A percentile compares a stretch with the other conserved stretches of the same genome.
These are phyloP conservation scores for Lissocephala sabroskyi DNA, from an alignment of 2,888 invertebrate species.

Conservation along the genomic window DNA sequence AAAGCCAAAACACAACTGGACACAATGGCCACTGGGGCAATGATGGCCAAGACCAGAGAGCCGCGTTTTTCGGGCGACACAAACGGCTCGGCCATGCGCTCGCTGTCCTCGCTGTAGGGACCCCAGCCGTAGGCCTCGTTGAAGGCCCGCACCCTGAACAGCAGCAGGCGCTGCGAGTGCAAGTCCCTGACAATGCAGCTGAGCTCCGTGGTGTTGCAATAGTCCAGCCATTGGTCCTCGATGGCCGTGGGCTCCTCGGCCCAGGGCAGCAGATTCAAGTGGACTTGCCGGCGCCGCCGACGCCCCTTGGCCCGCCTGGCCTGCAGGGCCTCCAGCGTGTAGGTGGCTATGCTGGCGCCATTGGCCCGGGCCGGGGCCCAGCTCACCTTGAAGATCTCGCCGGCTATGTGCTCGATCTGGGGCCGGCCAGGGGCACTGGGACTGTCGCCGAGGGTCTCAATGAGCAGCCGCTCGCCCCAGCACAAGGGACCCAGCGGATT, in stretches of 20 bases:
- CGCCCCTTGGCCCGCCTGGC: slow-evolving; percentile 37
- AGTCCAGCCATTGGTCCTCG: slow-evolving; percentile 76
- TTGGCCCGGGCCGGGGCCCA: slow-evolving; percentile 87
- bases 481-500: slow-evolving; percentile 24
- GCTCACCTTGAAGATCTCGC: slow-evolving; percentile 82
- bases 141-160: slow-evolving; percentile 84
- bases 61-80: slow-evolving; percentile 68
- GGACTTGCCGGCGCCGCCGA: slow-evolving; percentile 33
- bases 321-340: slow-evolving; percentile 83
- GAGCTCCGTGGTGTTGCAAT: slow-evolving; percentile 84
- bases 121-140: slow-evolving; percentile 87
- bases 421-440: slow-evolving; percentile 87
- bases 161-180: slow-evolving; percentile 77
- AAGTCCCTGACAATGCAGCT: slow-evolving; percentile 84
- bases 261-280: slow-evolving; percentile 70
- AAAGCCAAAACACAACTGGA: slow-evolving; percentile 65
- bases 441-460: slow-evolving; percentile 84
- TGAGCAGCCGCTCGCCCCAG: slow-evolving; percentile 76
- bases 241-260: slow-evolving; percentile 75
- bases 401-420: slow-evolving; percentile 81
- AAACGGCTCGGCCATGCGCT: slow-evolving; percentile 72
- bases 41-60: slow-evolving; percentile 77
- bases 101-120: slow-evolving; percentile 80
- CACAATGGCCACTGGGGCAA: slow-evolving; percentile 75
- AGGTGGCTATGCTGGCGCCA: slow-evolving; percentile 82